A percentile compares a stretch with the other conserved stretches of the same genome.
Conservation (phyloP, 2,797 vertebrate species). For the Peromyscus nudipes region DNA sequence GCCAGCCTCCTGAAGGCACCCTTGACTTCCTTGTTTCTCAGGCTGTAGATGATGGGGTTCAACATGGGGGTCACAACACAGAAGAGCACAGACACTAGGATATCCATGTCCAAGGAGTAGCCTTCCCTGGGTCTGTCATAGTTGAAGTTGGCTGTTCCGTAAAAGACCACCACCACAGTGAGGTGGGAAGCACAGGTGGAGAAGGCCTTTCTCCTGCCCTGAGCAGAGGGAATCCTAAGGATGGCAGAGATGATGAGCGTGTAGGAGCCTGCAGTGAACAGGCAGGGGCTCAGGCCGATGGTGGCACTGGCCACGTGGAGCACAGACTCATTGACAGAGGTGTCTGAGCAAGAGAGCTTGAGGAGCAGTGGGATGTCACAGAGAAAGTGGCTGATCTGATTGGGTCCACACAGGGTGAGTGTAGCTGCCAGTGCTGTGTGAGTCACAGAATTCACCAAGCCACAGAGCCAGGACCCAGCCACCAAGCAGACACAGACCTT, state of each 20-base stretch:
- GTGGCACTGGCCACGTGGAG: constrained; percentile 31
- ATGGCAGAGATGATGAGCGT: constrained; percentile 15
- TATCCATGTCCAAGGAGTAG: constrained; percentile 44
- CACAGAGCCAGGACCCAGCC: constrained; percentile 47
- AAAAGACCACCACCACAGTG: constrained; percentile 65
- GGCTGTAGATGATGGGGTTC: constrained; percentile 78
- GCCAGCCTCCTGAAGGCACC: constrained; percentile 34
- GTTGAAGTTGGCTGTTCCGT: constrained; percentile 68
- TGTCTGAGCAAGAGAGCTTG: constrained; percentile 80
- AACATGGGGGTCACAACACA: constrained; percentile 77
- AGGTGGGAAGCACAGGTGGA: constrained; percentile 64
- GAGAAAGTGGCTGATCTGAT: constrained; percentile 64
- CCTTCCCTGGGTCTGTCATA: constrained; percentile 61
- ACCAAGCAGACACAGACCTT: constrained; percentile 20
- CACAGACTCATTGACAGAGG: constrained; percentile 58
- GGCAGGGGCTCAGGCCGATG: constrained; percentile 70
- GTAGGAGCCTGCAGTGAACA: constrained; percentile 73
- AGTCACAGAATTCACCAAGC: constrained; percentile 44
- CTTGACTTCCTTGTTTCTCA: constrained; percentile 78
- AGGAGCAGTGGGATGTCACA: constrained; percentile 66
- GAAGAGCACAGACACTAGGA: constrained; percentile 68
- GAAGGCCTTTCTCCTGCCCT: constrained; percentile 71
- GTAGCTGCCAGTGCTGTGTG: background rate
- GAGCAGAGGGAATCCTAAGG: constrained; percentile 33
- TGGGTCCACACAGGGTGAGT: constrained; percentile 62